Percentiles rank a stretch among this genome's conserved stretches.
Evolutionary conservation across 2,888 invertebrate genomes (phyloP).

Genomic region (Dryadula phaetusa): DNA sequence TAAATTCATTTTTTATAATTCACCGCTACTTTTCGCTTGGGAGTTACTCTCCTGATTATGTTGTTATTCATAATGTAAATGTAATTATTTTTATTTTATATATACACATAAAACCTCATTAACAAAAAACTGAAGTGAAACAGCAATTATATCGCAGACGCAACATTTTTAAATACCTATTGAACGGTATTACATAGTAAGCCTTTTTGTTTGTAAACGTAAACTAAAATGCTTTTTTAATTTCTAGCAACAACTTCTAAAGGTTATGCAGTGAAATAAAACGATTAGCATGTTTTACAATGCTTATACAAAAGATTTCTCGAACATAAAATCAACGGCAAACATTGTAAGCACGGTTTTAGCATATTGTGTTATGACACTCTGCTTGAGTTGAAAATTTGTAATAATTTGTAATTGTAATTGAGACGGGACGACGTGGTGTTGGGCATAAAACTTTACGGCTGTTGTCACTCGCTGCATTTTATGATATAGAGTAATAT

Average conservation of each 20-base stretch:
- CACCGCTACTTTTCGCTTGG: not conserved
- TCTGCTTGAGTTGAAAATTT: conserved; percentile 67
- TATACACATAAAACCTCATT: conserved; percentile 5
- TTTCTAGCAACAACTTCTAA: conserved; percentile 32
- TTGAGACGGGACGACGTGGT: conserved; percentile 71
- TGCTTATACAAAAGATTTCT: conserved; percentile 45
- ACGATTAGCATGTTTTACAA: conserved; percentile 50
- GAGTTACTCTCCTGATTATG: not conserved
- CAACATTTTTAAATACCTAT: conserved; percentile 30
- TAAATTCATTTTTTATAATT: not conserved
- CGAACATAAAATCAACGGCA: conserved; percentile 51
- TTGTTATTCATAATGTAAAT: not conserved
- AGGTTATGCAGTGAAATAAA: conserved; percentile 47
- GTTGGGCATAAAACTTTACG: conserved; percentile 77
- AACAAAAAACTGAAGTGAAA: conserved; percentile 3
- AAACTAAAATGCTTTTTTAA: conserved; percentile 34
- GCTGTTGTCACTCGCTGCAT: conserved; percentile 73
- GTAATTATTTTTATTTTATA: not conserved
- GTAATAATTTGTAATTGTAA: conserved; percentile 83
- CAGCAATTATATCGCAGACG: conserved; percentile 15
- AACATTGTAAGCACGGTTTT: conserved; percentile 63
- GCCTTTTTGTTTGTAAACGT: conserved; percentile 35
- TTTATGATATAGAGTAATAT: conserved; percentile 79
- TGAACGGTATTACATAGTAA: conserved; percentile 34
- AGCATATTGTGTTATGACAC: conserved; percentile 62